Base-by-base conservation (phyloP, 2,888 invertebrate genomes). In the Ditylenchus weischeri region DNA sequence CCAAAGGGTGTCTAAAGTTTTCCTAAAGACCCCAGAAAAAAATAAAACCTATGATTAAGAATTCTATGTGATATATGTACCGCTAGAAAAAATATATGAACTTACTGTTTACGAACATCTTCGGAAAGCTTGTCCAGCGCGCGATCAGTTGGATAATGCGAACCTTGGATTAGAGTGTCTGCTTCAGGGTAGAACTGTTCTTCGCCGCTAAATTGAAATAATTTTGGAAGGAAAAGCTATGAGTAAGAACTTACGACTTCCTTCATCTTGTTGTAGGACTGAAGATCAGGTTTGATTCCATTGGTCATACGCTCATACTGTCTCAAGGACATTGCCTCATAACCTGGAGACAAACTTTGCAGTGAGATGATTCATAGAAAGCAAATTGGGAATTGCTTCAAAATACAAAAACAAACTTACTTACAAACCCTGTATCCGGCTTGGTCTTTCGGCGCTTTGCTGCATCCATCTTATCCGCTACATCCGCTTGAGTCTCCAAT, bases 361-460 rank as follows among this genome's bases (percentile, higher is more conserved):
- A 18, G 15, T 43, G 15, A 43, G 29, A 29, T 29, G 29, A 29
- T 5, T 43, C 43, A 43, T 43, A 15, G 8, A 13, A 43, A 43
- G 13, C 3, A 43, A 8, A 15, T 6, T n/a, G 43, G 5, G 8
- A 43, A 43, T 43, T 8, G 15, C 43, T 43, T 43, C 15, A 43
- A 3, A 43, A 8, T 10, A 2, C 15, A 43, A 8, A 43, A 43
- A 43, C n/a, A n/a, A 43, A 10, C 15, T 3, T 43, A 78, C 92
- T 92, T 0, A 94, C 91, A 84, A 98, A 98, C 0, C 96, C 96
- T 79, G 89, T 87, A 83, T 98, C 96, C 0, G 94, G 93, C 84
- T 95, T 94, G 83, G 90, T 91, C 85, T 92, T 94, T 67, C 73
- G 59, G 66, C 79, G 70, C 69, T 79, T 80, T 11, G 77, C 69